Conservation (phyloP, 1,140 invertebrate species). For the Orius insidiosus region DNA sequence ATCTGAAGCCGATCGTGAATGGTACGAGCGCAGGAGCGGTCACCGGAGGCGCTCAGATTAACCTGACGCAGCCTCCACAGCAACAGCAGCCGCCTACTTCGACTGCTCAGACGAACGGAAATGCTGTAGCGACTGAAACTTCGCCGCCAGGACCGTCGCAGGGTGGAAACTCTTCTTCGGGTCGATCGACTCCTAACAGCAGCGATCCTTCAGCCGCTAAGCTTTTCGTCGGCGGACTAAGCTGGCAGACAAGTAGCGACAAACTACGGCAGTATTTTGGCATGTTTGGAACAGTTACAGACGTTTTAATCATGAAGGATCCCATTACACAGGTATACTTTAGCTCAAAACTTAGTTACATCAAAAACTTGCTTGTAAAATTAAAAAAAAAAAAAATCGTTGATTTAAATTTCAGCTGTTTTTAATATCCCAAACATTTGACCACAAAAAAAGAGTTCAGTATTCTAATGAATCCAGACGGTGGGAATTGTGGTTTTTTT, state of each 20-base stretch:
- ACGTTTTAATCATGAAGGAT: slow-evolving; percentile 87
- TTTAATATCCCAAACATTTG: too few relatives aligned
- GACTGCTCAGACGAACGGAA: slow-evolving; percentile 69
- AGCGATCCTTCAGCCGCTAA: slow-evolving; percentile 66
- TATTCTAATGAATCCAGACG: too few relatives aligned
- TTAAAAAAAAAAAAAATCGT: too few relatives aligned
- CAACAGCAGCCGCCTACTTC: slow-evolving; percentile 20
- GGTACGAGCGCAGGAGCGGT: slow-evolving; percentile 1
- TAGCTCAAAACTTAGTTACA: too few relatives aligned
- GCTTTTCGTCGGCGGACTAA: slow-evolving; percentile 75
- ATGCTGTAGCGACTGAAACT: slow-evolving; percentile 48
- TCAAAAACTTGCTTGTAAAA: too few relatives aligned
- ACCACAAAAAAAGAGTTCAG: too few relatives aligned
- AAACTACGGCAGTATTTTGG: slow-evolving; percentile 78
- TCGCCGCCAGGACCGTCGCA: slow-evolving; percentile 5
- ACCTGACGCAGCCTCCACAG: slow-evolving; percentile 4
- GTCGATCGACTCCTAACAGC: slow-evolving; percentile 24
- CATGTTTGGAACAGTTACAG: slow-evolving; percentile 80
- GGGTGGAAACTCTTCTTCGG: slow-evolving; percentile 24
- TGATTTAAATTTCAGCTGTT: too few relatives aligned
- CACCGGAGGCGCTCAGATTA: slow-evolving; percentile 9
- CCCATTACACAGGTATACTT: slow-evolving; percentile 81
- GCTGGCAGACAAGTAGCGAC: slow-evolving; percentile 81
- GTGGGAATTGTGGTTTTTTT: too few relatives aligned
- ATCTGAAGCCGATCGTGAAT: slow-evolving; percentile 13